Percentiles rank a stretch among this genome's conserved stretches.
Conservation (phyloP, 2,888 invertebrate species). For the Sussaba pulchella region DNA sequence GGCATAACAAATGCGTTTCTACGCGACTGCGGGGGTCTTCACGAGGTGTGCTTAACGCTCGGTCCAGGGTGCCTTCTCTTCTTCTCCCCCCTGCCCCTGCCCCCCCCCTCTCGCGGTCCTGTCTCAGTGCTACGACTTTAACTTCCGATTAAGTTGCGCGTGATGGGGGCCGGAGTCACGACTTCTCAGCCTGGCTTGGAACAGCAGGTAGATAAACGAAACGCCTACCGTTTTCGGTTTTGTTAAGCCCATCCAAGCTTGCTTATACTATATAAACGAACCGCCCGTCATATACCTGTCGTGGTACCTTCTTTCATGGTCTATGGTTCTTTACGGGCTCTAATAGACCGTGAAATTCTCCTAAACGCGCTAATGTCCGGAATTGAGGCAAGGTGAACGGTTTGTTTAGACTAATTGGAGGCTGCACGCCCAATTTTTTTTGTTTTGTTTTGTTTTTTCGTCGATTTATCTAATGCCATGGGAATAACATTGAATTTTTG, state of each 20-base stretch:
- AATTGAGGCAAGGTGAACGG: slow-evolving; percentile 7
- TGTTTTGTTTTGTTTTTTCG: not conserved
- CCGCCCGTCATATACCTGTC: slow-evolving; percentile 45
- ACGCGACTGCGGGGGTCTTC: slow-evolving; percentile 47
- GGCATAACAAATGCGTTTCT: slow-evolving; percentile 46
- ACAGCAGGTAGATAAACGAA: slow-evolving; percentile 78
- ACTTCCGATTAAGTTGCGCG: slow-evolving; percentile 80
- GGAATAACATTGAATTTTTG: not conserved
- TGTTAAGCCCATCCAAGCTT: slow-evolving; percentile 44
- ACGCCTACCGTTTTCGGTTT: slow-evolving; percentile 71
- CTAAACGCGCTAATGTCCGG: slow-evolving; percentile 59
- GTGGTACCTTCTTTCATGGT: no score
- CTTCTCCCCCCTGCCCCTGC: no score
- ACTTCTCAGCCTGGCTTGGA: slow-evolving; percentile 55
- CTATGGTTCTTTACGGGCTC: slow-evolving; percentile 25
- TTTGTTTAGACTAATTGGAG: slow-evolving; percentile 68
- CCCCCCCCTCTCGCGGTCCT: no score
- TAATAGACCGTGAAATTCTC: slow-evolving; percentile 70
- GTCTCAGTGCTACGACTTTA: no score
- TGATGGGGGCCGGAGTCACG: slow-evolving; percentile 57
- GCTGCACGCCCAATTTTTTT: slow-evolving; percentile 16
- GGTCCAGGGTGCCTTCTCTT: slow-evolving; percentile 62
- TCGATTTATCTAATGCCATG: not conserved
- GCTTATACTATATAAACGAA: slow-evolving; percentile 42
- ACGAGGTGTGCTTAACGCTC: slow-evolving; percentile 58